Evolutionary conservation across 2,797 vertebrate species (phyloP).

Genomic region (Rhynchonycteris naso): DNA sequence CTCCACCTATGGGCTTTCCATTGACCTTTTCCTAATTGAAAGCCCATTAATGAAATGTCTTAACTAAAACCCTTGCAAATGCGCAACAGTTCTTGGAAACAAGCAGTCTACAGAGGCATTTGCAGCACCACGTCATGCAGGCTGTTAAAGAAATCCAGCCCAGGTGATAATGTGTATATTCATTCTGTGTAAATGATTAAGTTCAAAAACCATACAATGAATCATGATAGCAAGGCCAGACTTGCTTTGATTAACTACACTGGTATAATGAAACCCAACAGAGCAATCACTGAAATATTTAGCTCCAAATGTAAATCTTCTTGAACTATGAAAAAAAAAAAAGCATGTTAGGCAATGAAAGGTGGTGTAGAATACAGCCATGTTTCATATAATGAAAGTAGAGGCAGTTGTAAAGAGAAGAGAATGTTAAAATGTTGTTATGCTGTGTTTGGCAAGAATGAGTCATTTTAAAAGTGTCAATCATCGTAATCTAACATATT

Average conservation of each 20-base stretch:
- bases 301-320: slow-evolving; percentile 90
- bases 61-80: slow-evolving; percentile 69
- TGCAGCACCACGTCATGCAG: slow-evolving; percentile 77
- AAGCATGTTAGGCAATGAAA: slow-evolving; percentile 86
- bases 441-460: slow-evolving; percentile 86
- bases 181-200: slow-evolving; percentile 86
- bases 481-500: slow-evolving; percentile 87
- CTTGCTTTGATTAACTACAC: slow-evolving; percentile 90
- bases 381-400: slow-evolving; percentile 86
- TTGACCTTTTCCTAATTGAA: slow-evolving; percentile 44
- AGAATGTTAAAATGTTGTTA: slow-evolving; percentile 86
- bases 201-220: slow-evolving; percentile 85
- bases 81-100: slow-evolving; percentile 21
- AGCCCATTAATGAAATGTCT: slow-evolving; percentile 63
- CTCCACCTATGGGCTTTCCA: slow-evolving; percentile 5
- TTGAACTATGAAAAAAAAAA: slow-evolving; percentile 85
- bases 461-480: slow-evolving; percentile 87
- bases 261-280: slow-evolving; percentile 89
- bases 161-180: slow-evolving; percentile 87
- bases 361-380: slow-evolving; percentile 85
- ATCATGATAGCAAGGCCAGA: slow-evolving; percentile 85
- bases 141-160: slow-evolving; percentile 83
- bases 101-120: slow-evolving; percentile 82
- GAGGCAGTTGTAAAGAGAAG: slow-evolving; percentile 83
- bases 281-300: slow-evolving; percentile 91